These are phyloP conservation scores for Acrocephalus kingi DNA, from an alignment of 2,113 vertebrate genomes.

Conservation along the genomic window DNA sequence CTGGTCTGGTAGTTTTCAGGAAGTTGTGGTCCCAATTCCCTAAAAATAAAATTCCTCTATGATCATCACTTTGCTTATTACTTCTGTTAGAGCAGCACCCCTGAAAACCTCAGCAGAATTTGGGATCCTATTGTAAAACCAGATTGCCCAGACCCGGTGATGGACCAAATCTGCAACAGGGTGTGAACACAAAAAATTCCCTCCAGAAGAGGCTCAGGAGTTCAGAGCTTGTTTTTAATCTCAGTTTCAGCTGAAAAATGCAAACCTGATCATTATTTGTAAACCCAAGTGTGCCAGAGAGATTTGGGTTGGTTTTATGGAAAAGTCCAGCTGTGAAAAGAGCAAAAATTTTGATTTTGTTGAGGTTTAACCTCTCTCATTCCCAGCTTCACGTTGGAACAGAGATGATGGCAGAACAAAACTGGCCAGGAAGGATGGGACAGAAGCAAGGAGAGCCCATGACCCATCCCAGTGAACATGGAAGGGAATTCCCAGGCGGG, in stretches of 20 bases:
- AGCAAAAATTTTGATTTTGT: background rate
- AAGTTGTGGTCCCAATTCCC: conserved; percentile 62
- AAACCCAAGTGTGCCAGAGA: background rate
- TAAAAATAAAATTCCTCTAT: conserved; percentile 35
- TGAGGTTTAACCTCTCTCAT: background rate
- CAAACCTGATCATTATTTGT: background rate
- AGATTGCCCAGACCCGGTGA: background rate
- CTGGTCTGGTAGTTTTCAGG: conserved; percentile 65
- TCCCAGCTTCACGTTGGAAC: background rate
- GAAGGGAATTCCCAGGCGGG: background rate
- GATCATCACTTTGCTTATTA: conserved; percentile 12
- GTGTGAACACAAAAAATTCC: background rate
- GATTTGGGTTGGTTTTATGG: background rate
- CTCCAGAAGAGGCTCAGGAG: background rate
- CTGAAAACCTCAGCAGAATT: background rate
- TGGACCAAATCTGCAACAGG: background rate
- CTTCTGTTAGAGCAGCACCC: background rate
- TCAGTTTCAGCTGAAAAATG: background rate
- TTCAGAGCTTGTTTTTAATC: background rate
- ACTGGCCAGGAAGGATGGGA: background rate
- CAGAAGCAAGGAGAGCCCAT: background rate
- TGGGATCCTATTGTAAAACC: background rate
- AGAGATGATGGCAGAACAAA: background rate
- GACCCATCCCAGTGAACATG: background rate
- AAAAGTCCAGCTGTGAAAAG: background rate